Conservation (phyloP, 2,888 invertebrate species). For the Cylindroiulus punctatus region DNA sequence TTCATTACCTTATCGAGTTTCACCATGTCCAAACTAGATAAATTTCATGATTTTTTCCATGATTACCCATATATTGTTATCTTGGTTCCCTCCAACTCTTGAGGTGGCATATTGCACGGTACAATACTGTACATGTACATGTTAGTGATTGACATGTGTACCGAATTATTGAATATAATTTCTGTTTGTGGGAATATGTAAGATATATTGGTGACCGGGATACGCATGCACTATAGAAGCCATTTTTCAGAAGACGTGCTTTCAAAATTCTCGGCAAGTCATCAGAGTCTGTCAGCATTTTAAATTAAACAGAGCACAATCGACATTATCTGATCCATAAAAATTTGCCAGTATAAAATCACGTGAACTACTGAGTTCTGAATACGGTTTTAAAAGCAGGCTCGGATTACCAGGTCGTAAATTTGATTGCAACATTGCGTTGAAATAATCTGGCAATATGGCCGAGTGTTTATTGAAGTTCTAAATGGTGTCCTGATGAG, state of each 20-base stretch:
- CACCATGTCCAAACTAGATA: too few relatives aligned
- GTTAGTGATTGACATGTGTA: not conserved
- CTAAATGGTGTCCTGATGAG: not conserved
- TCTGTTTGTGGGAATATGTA: not conserved
- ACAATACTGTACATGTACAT: not conserved
- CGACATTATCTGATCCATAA: not conserved
- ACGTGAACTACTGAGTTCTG: not conserved
- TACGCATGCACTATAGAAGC: not conserved
- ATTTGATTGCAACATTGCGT: not conserved
- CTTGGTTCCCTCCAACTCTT: not conserved
- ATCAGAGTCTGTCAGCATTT: not conserved
- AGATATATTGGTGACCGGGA: not conserved
- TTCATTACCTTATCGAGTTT: too few relatives aligned
- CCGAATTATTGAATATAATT: not conserved
- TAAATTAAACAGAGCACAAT: not conserved
- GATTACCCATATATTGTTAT: not conserved
- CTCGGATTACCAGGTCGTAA: not conserved
- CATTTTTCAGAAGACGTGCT: not conserved
- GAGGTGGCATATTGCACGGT: too few relatives aligned
- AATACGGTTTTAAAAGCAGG: not conserved
- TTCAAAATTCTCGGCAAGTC: not conserved
- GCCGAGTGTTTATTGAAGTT: not conserved
- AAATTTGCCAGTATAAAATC: not conserved
- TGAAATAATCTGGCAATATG: not conserved
- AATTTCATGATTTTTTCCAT: too few relatives aligned